These are phyloP conservation scores for Sarcophaga caerulescens DNA, from an alignment of 2,888 invertebrate genomes.

Conservation along the genomic window DNA sequence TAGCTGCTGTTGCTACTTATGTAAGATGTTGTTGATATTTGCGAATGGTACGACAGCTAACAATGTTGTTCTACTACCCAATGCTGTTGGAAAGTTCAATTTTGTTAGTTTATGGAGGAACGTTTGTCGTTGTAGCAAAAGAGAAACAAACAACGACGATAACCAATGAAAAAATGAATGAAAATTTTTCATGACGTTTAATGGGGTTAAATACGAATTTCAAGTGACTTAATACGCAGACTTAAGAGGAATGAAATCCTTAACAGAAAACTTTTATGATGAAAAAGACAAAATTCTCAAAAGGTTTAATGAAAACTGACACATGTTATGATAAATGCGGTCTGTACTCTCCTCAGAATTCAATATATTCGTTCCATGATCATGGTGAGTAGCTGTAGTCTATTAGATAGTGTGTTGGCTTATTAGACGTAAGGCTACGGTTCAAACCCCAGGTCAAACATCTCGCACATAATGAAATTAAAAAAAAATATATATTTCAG, in stretches of 20 bases:
- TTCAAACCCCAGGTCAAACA: too few species aligned
- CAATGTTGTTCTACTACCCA: conserved; percentile 57
- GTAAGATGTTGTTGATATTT: conserved; percentile 31
- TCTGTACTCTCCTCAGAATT: too few species aligned
- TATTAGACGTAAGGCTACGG: too few species aligned
- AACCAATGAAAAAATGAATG: conserved; percentile 1
- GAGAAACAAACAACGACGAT: conserved; percentile 19
- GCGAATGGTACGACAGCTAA: conserved; percentile 54
- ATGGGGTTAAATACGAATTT: neutral
- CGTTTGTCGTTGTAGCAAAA: conserved; percentile 32
- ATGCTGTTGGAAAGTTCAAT: conserved; percentile 47
- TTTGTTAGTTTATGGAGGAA: conserved; percentile 43
- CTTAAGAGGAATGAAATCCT: neutral
- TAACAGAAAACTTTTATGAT: neutral
- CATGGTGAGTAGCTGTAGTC: too few species aligned
- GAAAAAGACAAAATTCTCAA: too few species aligned
- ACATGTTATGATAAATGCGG: too few species aligned
- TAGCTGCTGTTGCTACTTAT: neutral
- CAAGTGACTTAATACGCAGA: neutral
- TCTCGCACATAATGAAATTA: too few species aligned
- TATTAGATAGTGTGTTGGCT: too few species aligned
- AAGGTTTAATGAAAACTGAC: too few species aligned
- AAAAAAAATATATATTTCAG: too few species aligned
- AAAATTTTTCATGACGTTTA: neutral
- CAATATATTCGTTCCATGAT: too few species aligned